Evolutionary conservation across 2,797 vertebrate species (phyloP).

Genomic region (Luscinia luscinia): DNA sequence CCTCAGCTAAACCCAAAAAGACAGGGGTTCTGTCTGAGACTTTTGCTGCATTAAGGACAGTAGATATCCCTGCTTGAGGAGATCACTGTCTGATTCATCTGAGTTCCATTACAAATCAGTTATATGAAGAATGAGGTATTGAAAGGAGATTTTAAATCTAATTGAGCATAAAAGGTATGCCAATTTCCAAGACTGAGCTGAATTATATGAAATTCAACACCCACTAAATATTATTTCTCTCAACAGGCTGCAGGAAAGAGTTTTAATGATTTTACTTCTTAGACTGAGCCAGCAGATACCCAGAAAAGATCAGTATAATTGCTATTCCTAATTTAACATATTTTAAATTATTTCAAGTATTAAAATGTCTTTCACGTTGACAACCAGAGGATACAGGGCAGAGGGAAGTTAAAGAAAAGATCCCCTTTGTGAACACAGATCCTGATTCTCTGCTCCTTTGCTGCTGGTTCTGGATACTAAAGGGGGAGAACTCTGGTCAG

Average conservation of each 20-base stretch:
- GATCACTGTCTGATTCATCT: neutral
- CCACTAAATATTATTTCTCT: conserved; percentile 62
- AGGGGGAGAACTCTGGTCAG: neutral
- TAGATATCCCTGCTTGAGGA: neutral
- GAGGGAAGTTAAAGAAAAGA: neutral
- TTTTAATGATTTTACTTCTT: conserved; percentile 50
- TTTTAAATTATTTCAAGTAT: conserved; percentile 44
- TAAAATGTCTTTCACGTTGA: neutral
- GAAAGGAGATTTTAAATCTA: conserved; percentile 40
- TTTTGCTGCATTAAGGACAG: neutral
- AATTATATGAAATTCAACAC: conserved; percentile 60
- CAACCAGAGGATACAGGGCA: neutral
- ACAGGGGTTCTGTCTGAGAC: neutral
- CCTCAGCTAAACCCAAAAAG: neutral
- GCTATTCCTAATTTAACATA: conserved; percentile 30
- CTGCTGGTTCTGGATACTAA: neutral
- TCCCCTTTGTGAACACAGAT: neutral
- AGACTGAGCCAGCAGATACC: conserved; percentile 2
- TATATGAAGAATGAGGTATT: conserved; percentile 28
- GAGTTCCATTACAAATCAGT: neutral
- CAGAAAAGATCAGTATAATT: conserved; percentile 33
- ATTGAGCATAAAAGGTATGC: conserved; percentile 39
- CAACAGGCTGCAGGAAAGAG: conserved; percentile 23
- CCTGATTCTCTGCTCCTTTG: neutral
- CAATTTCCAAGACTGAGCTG: conserved; percentile 45